Base-by-base conservation (phyloP, 2,888 invertebrate genomes). In the Biston stratarius region DNA sequence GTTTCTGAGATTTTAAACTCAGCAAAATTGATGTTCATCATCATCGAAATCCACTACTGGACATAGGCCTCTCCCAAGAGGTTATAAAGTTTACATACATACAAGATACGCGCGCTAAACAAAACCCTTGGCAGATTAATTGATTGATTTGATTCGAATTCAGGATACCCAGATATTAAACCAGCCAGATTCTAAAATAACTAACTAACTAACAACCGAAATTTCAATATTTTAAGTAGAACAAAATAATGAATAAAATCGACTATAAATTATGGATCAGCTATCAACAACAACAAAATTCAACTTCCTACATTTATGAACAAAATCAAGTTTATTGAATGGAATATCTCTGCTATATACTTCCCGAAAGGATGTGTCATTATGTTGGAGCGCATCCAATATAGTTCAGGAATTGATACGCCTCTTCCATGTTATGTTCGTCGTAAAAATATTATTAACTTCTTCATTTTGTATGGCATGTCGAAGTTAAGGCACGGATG, bases 381-480 rank as follows among this genome's bases (percentile, higher is more conserved):
- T 51, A 36, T 48, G 57, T 62, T 67, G 67, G 67, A 67, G 44
- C 53, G 67, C 62, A 67, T 67, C 67, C 67, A 67, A 62, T 48
- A 58, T 59, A 58, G 67, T 67, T 58, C 62, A 53, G 56, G 51
- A 57, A 51, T 44, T 57, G 48, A 45, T 48, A 40, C 62, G 67
- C 67, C 67, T 48, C 15, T 67, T 62, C 48, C 67, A 62, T 67
- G 67, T 67, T 53, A 55, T 59, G 56, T 34, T 40, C 48, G n/a
- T 42, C 62, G 61, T 67, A 67, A 67, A 67, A 67, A 67, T 67
- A 67, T 67, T 58, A 61, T 61, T 67, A 58, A 53, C 61, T 62
- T 62, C 62, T 67, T 59, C 62, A 62, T 67, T 62, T 62, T 48
- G 42, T 67, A 40, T 52, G 24, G 6, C 15, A 53, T 38, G 49